phyloP scores from a whole-genome alignment of 2,888 invertebrate genomes.

The Platerodrilus igneus region DNA sequence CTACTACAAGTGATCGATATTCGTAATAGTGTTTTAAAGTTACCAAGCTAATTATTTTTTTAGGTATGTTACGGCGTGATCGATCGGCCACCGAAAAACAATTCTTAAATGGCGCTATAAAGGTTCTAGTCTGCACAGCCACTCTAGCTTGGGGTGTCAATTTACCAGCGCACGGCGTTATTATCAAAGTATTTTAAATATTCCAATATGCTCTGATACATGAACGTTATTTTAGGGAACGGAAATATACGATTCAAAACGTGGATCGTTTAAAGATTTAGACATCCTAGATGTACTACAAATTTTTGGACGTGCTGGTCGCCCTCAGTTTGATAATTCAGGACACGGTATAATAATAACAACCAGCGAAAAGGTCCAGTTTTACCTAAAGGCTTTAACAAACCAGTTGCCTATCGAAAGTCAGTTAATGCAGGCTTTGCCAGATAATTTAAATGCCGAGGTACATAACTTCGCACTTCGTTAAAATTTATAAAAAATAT shows the following conservation, averaged over 20 bases:
- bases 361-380: slow-evolving; percentile 81
- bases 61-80: slow-evolving; percentile 32
- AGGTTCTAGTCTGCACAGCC: slow-evolving; percentile 91
- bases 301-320: slow-evolving; percentile 97
- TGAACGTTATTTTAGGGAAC: slow-evolving; percentile 66
- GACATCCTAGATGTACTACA: slow-evolving; percentile 96
- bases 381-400: slow-evolving; percentile 89
- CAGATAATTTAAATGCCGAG: slow-evolving; percentile 98
- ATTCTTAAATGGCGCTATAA: slow-evolving; percentile 82
- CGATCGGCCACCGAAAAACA: slow-evolving; percentile 70
- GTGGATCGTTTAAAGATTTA: slow-evolving; percentile 89
- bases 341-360: slow-evolving; percentile 97
- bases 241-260: slow-evolving; percentile 94
- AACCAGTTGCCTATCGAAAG: slow-evolving; percentile 98
- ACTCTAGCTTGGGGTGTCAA: slow-evolving; percentile 99
- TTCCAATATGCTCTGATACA: slow-evolving; percentile 6
- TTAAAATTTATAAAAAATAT: slow-evolving; percentile 12
- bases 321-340: slow-evolving; percentile 94
- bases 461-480: slow-evolving; percentile 45
- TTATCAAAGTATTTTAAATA: slow-evolving; percentile 66
- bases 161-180: slow-evolving; percentile 95
- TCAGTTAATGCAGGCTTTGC: slow-evolving; percentile 85
- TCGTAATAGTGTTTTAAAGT: slow-evolving; percentile 4
- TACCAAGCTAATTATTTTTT: too few species aligned
- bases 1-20: too few species aligned